Percentiles rank a stretch among this genome's conserved stretches.
These are phyloP conservation scores for Lucinisca nassula DNA, from an alignment of 2,888 invertebrate genomes.

Conservation along the genomic window DNA sequence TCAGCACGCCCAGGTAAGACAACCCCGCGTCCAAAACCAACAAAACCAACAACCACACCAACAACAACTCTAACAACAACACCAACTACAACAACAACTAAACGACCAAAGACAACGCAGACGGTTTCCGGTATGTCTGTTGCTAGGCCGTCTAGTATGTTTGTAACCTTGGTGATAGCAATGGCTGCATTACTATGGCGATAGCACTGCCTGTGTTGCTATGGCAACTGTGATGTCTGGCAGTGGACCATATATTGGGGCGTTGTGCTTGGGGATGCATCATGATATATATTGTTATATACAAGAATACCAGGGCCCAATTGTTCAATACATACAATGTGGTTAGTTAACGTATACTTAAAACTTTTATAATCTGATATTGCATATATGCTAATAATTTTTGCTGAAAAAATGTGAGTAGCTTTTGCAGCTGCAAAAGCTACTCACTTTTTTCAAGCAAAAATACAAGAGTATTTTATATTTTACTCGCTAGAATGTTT, in stretches of 20 bases:
- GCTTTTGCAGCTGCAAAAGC: too few relatives aligned
- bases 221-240: not conserved
- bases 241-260: not conserved
- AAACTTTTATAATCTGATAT: too few relatives aligned
- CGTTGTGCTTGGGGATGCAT: too few relatives aligned
- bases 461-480: too few relatives aligned
- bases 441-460: too few relatives aligned
- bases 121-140: not conserved
- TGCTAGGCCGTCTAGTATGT: conserved; percentile 39
- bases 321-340: too few relatives aligned
- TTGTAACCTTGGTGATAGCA: conserved; percentile 41
- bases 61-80: conserved; percentile 1
- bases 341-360: too few relatives aligned
- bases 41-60: not conserved
- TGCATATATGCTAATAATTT: too few relatives aligned
- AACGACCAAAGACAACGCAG: not conserved
- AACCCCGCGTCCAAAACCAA: conserved; percentile 13
- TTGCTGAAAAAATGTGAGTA: too few relatives aligned
- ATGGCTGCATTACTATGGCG: conserved; percentile 10
- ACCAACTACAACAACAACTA: not conserved
- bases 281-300: too few relatives aligned
- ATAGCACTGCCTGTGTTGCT: not conserved
- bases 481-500: too few relatives aligned
- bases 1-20: conserved; percentile 20
- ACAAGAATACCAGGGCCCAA: too few relatives aligned